phyloP scores from a whole-genome alignment of 1,140 invertebrate species.

The Papilio machaon region DNA sequence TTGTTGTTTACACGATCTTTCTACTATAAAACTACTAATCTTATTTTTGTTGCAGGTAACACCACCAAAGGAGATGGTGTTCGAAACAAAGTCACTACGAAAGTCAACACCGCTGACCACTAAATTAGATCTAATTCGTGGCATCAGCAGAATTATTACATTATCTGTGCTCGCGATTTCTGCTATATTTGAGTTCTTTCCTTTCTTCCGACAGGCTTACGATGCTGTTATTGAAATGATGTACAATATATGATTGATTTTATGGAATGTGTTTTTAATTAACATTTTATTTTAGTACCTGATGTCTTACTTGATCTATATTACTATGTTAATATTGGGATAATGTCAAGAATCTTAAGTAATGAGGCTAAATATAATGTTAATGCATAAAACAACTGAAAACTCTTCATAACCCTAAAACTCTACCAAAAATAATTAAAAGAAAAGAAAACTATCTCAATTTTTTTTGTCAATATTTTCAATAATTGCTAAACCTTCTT shows the following conservation, averaged over 20 bases:
- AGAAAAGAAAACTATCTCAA: neutral
- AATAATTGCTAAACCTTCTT: neutral
- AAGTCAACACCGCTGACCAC: slow-evolving; percentile 55
- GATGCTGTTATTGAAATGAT: slow-evolving; percentile 53
- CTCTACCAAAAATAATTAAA: neutral
- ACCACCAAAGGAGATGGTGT: slow-evolving; percentile 51
- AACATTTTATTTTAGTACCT: no score
- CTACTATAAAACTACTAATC: slow-evolving; percentile 1
- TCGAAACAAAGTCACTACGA: slow-evolving; percentile 54
- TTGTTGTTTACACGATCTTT: no score
- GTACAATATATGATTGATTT: slow-evolving; percentile 49
- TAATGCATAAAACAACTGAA: no score
- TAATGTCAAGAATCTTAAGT: no score
- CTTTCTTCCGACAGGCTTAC: slow-evolving; percentile 53
- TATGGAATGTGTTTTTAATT: neutral
- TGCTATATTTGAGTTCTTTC: slow-evolving; percentile 62
- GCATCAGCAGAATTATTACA: slow-evolving; percentile 55
- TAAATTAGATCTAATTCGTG: slow-evolving; percentile 59
- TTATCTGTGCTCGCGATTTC: slow-evolving; percentile 53
- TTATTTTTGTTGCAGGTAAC: slow-evolving; percentile 58
- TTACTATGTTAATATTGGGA: no score
- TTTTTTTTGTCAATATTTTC: neutral
- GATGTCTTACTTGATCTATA: no score
- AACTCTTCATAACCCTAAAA: no score
- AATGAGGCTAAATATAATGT: no score